A percentile compares a stretch with the other conserved stretches of the same genome.
These are phyloP conservation scores for Trachemys scripta DNA, from an alignment of 2,113 vertebrate genomes.

Conservation along the genomic window DNA sequence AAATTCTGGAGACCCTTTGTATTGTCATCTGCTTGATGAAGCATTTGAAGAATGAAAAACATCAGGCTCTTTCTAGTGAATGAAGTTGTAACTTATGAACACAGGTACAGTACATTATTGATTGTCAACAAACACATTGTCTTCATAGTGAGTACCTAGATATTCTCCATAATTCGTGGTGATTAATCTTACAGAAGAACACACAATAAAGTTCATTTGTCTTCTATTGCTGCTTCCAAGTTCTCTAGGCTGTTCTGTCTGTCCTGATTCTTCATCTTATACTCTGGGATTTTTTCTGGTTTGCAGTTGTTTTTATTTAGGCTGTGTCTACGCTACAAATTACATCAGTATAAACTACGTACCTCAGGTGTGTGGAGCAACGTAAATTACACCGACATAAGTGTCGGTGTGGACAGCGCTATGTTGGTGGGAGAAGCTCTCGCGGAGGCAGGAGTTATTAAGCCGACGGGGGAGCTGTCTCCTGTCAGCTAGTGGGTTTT, in stretches of 20 bases:
- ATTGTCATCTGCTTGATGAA: slow-evolving; percentile 7
- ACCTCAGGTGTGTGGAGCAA: too few relatives aligned
- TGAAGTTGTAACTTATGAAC: neutral
- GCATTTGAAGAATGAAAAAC: slow-evolving; percentile 35
- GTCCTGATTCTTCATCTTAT: neutral
- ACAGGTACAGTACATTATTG: neutral
- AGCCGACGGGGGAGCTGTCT: too few relatives aligned
- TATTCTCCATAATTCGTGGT: neutral
- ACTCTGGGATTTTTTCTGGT: neutral
- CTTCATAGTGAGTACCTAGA: neutral
- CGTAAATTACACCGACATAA: too few relatives aligned
- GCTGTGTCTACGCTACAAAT: too few relatives aligned
- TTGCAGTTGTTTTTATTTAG: neutral
- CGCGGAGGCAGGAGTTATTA: too few relatives aligned
- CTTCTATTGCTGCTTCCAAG: slow-evolving; percentile 25
- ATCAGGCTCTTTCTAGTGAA: neutral
- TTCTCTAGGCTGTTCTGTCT: neutral
- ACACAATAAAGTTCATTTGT: slow-evolving; percentile 7
- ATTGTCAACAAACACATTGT: neutral
- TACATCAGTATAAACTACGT: too few relatives aligned
- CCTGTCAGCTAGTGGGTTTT: too few relatives aligned
- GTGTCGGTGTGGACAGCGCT: too few relatives aligned
- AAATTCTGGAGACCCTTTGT: neutral
- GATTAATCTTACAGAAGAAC: slow-evolving; percentile 22
- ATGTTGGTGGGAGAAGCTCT: too few relatives aligned